Conservation (phyloP, 2,888 invertebrate species). For the Lamellibrachia satsuma region DNA sequence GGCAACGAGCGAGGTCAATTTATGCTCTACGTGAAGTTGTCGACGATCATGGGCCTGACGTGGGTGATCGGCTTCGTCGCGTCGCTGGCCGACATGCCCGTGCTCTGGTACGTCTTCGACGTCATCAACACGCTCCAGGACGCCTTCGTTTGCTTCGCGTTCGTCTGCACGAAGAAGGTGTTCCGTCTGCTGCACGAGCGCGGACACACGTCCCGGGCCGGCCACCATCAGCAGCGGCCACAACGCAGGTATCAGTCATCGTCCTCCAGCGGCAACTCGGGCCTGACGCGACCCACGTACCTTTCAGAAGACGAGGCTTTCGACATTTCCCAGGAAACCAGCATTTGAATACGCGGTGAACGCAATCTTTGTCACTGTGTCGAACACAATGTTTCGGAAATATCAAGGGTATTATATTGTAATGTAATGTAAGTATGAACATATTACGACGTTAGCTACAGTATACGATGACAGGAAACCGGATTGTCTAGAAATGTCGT, state of each 20-base stretch:
- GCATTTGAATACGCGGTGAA: neutral
- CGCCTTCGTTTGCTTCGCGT: slow-evolving; percentile 68
- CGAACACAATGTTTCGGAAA: neutral
- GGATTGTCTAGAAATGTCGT: no score
- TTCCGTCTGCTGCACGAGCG: slow-evolving; percentile 33
- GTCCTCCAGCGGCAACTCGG: neutral
- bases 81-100: slow-evolving; percentile 53
- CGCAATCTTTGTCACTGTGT: neutral
- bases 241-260: slow-evolving; percentile 1
- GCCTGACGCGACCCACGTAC: neutral
- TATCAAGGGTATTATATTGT: neutral
- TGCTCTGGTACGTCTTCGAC: slow-evolving; percentile 67
- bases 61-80: slow-evolving; percentile 67
- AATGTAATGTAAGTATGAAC: no score
- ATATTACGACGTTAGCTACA: no score
- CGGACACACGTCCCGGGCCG: neutral
- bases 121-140: slow-evolving; percentile 70
- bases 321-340: neutral
- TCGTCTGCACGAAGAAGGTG: slow-evolving; percentile 56
- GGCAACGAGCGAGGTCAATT: slow-evolving; percentile 32
- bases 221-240: slow-evolving; percentile 4
- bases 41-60: slow-evolving; percentile 67
- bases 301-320: neutral
- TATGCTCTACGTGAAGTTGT: slow-evolving; percentile 42
- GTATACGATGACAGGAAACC: no score